These are phyloP conservation scores for Sebastes nivosus DNA, from an alignment of 2,797 vertebrate species.

Conservation along the genomic window DNA sequence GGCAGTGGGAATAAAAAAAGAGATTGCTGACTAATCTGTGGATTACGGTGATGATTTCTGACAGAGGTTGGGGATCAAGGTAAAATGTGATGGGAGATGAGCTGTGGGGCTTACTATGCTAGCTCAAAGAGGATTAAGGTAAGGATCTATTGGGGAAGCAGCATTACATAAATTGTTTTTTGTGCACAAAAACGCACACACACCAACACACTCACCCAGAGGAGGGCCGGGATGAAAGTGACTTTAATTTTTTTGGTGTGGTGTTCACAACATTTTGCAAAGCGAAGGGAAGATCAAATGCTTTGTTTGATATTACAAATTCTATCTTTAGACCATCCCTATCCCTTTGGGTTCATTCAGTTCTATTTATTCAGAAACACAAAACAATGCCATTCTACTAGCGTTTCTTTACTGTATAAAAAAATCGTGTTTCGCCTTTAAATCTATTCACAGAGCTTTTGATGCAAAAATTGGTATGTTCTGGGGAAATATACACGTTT, in stretches of 20 bases:
- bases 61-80: constrained; percentile 76
- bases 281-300: neutral
- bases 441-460: neutral
- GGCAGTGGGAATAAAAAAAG: constrained; percentile 41
- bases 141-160: constrained; percentile 67
- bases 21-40: constrained; percentile 76
- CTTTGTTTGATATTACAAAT: neutral
- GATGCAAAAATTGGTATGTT: neutral
- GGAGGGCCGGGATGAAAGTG: constrained; percentile 5
- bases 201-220: neutral
- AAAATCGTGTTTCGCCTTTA: neutral
- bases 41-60: constrained; percentile 79
- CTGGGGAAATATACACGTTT: neutral
- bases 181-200: constrained; percentile 32
- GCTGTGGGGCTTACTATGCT: constrained; percentile 65
- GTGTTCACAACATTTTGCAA: constrained; percentile 18
- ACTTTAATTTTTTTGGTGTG: constrained; percentile 7
- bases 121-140: constrained; percentile 80
- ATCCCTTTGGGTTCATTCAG: neutral
- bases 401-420: neutral
- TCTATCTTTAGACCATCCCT: neutral
- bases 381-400: neutral
- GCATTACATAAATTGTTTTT: constrained; percentile 77
- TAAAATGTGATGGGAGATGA: constrained; percentile 78
- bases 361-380: constrained; percentile 5